A percentile compares a stretch with the other conserved stretches of the same genome.
phyloP scores from a whole-genome alignment of 1,140 invertebrate genomes.

The Halictus rubicundus region DNA sequence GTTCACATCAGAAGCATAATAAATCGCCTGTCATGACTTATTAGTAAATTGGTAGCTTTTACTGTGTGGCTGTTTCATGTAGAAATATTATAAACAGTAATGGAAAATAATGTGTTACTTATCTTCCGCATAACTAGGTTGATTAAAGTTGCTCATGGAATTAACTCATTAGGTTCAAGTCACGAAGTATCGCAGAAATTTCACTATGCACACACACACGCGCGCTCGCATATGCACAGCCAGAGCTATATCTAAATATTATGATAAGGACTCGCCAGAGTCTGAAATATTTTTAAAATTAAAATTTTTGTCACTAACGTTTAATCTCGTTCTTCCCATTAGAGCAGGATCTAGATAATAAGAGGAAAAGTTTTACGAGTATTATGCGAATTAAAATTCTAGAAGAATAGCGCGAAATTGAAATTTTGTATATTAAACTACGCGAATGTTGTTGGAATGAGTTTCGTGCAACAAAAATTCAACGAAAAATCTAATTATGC shows the following conservation, averaged over 20 bases:
- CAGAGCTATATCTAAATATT: not conserved
- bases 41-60: not conserved
- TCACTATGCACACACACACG: not conserved
- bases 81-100: conserved; percentile 9
- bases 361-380: not conserved
- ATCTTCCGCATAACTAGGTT: conserved; percentile 5
- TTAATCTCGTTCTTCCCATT: not conserved
- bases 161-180: conserved; percentile 33
- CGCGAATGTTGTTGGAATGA: not conserved
- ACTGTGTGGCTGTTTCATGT: not conserved
- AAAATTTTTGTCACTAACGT: not conserved
- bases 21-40: not conserved
- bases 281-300: not conserved
- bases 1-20: not conserved
- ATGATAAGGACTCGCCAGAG: not conserved
- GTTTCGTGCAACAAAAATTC: not conserved
- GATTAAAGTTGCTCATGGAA: conserved; percentile 35
- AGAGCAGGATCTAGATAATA: not conserved
- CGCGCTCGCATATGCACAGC: too few relatives aligned
- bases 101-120: conserved; percentile 10
- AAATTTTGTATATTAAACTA: not conserved
- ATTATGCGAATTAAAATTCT: not conserved
- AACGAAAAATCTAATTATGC: not conserved
- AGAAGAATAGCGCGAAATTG: not conserved
- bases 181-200: conserved; percentile 28